Conservation (phyloP, 2,888 invertebrate genomes). For the Charanyca ferruginea region DNA sequence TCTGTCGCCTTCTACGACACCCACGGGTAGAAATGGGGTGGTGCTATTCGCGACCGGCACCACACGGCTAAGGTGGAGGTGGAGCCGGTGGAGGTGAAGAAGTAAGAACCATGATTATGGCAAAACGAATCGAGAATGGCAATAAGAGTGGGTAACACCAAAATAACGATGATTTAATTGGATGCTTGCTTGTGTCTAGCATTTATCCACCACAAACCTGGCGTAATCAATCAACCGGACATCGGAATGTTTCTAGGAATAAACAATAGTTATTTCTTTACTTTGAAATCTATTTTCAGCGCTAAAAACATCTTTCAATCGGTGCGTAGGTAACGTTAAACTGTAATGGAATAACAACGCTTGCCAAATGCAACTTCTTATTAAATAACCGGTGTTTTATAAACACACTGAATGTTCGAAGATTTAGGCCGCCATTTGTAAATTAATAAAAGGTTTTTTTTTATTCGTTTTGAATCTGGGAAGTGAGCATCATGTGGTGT, state of each 20-base stretch:
- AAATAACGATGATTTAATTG: neutral
- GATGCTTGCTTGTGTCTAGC: neutral
- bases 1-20: too few relatives aligned
- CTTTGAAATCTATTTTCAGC: constrained; percentile 40
- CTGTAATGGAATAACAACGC: constrained; percentile 46
- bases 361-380: constrained; percentile 52
- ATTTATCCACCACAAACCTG: neutral
- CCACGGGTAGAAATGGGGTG: too few relatives aligned
- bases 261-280: constrained; percentile 44
- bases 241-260: constrained; percentile 23
- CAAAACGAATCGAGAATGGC: too few relatives aligned
- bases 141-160: neutral
- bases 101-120: neutral
- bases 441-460: neutral
- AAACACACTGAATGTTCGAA: constrained; percentile 14
- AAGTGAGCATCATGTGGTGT: neutral
- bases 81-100: too few relatives aligned
- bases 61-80: too few relatives aligned
- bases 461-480: neutral
- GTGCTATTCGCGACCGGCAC: too few relatives aligned
- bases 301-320: constrained; percentile 5
- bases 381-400: constrained; percentile 28
- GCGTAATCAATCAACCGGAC: constrained; percentile 25
- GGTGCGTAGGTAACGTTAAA: constrained; percentile 42
- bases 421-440: constrained; percentile 18